phyloP scores from a whole-genome alignment of 2,113 vertebrate species.

The Catagonus wagneri region DNA sequence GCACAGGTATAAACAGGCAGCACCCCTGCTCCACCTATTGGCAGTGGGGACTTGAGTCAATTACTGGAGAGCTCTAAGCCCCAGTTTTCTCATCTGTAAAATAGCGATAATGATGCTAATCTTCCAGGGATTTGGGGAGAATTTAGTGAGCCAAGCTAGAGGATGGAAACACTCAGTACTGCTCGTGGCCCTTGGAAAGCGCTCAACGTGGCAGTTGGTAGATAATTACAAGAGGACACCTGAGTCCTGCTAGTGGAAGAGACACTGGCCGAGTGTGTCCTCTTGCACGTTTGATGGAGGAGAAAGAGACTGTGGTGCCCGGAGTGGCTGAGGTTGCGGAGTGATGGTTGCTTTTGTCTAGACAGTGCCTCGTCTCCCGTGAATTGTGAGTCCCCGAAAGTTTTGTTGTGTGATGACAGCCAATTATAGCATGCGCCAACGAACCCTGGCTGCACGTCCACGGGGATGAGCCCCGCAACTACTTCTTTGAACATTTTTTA shows the following conservation, averaged over 20 bases:
- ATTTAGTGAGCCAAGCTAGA: not conserved
- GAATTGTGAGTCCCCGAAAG: not conserved
- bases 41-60: not conserved
- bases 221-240: accelerated
- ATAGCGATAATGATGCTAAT: not conserved
- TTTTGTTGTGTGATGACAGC: too few relatives aligned
- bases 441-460: accelerated
- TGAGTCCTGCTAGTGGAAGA: accelerated
- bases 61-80: not conserved
- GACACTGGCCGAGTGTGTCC: accelerated
- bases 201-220: not conserved
- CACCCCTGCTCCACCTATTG: not conserved
- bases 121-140: slow-evolving; percentile 10
- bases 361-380: accelerated
- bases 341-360: not conserved
- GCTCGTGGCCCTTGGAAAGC: not conserved
- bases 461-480: not conserved
- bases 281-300: not conserved
- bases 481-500: too few relatives aligned
- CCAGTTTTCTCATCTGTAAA: slow-evolving; percentile 56
- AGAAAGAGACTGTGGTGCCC: accelerated
- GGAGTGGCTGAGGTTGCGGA: not conserved
- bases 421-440: accelerated
- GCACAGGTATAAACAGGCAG: not conserved
- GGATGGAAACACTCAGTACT: not conserved